phyloP scores from a whole-genome alignment of 2,888 invertebrate genomes.

The Netelia virgata region DNA sequence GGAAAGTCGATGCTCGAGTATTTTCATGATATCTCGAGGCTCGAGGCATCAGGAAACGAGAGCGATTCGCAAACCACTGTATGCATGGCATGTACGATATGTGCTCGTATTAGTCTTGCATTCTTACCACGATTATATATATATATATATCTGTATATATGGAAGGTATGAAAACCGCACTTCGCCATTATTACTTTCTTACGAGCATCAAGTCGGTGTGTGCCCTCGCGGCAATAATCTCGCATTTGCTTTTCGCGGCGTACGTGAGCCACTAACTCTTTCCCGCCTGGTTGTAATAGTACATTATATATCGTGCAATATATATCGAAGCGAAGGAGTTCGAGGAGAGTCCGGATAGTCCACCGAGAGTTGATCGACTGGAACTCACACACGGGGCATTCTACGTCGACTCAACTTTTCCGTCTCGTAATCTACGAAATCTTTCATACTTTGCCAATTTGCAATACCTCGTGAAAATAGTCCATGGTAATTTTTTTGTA shows the following conservation, averaged over 20 bases:
- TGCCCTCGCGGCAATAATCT: constrained; percentile 51
- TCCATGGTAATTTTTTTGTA: too few relatives aligned
- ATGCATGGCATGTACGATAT: constrained; percentile 33
- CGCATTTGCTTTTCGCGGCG: constrained; percentile 47
- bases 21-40: constrained; percentile 41
- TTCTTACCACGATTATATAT: not conserved
- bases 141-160: not conserved
- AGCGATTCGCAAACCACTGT: constrained; percentile 28
- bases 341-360: constrained; percentile 3
- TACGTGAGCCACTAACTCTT: constrained; percentile 38
- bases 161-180: constrained; percentile 1
- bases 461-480: too few relatives aligned
- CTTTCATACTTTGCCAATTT: too few relatives aligned
- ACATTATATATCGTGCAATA: constrained; percentile 24
- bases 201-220: constrained; percentile 32
- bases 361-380: constrained; percentile 40
- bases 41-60: constrained; percentile 39
- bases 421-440: too few relatives aligned
- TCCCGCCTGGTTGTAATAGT: constrained; percentile 18
- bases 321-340: constrained; percentile 30
- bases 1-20: constrained; percentile 54
- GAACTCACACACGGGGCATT: constrained; percentile 22
- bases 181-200: constrained; percentile 53
- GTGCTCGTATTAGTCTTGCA: constrained; percentile 39
- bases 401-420: not conserved